A percentile compares a stretch with the other conserved stretches of the same genome.
Conservation (phyloP, 2,113 vertebrate genomes). For the Columba livia region DNA sequence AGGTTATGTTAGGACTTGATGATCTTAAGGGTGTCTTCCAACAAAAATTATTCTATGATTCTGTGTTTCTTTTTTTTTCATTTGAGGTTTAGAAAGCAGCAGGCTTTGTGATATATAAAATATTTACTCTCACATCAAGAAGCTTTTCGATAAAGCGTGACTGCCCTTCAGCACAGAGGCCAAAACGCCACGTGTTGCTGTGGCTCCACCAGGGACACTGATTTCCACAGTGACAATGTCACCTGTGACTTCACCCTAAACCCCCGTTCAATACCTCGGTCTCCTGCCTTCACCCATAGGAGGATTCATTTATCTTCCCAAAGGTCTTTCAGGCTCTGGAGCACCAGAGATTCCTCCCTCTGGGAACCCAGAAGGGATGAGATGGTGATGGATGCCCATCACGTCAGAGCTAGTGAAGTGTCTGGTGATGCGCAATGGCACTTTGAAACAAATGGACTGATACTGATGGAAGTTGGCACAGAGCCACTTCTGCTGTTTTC, state of each 20-base stretch:
- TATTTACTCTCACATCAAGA: too few species aligned
- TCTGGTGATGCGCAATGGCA: background rate
- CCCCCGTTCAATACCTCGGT: accelerated
- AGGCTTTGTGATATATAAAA: background rate
- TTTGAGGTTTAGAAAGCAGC: background rate
- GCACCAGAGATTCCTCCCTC: background rate
- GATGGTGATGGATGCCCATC: constrained; percentile 9
- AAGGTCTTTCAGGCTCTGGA: background rate
- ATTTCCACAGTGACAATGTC: background rate
- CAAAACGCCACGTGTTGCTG: background rate
- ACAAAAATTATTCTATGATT: too few species aligned
- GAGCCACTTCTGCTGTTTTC: constrained; percentile 3
- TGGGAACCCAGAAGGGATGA: background rate
- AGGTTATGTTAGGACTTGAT: too few species aligned
- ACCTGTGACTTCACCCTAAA: background rate
- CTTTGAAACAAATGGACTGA: background rate
- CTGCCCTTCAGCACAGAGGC: background rate
- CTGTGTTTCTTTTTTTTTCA: background rate
- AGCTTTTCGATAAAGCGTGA: background rate
- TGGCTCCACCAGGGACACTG: accelerated
- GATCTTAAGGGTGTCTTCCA: too few species aligned
- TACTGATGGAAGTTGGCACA: constrained; percentile 19
- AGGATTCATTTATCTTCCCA: background rate
- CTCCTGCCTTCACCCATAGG: background rate
- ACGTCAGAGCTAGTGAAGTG: background rate